Conservation (phyloP, 2,797 vertebrate species). For the Coccyzus lansbergi region DNA sequence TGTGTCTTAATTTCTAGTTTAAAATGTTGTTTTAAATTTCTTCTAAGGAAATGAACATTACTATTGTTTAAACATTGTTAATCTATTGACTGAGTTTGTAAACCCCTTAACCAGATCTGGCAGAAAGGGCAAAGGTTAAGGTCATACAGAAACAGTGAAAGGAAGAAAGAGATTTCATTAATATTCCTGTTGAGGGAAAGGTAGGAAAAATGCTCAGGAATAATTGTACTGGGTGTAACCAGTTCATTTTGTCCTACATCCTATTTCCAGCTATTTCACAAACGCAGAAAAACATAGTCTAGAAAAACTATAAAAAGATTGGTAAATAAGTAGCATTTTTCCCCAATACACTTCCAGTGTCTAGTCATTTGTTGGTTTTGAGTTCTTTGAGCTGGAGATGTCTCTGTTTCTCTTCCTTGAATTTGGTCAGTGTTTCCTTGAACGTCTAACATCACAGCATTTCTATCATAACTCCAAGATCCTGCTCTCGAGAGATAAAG, state of each 20-base stretch:
- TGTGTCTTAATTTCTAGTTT: neutral
- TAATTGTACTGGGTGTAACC: neutral
- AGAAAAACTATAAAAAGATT: neutral
- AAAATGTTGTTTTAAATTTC: neutral
- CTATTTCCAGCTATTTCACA: neutral
- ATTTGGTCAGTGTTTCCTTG: neutral
- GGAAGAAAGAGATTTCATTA: neutral
- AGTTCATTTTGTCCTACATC: neutral
- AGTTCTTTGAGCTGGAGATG: neutral
- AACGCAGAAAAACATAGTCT: no score
- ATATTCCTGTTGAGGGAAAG: neutral
- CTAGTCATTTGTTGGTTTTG: neutral
- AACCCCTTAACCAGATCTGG: neutral
- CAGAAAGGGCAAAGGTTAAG: neutral
- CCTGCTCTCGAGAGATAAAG: neutral
- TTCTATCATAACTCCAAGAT: neutral
- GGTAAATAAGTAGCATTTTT: neutral
- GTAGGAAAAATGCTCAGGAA: neutral
- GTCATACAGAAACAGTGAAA: neutral
- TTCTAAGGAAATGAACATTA: neutral
- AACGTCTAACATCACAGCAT: neutral
- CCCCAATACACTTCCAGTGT: neutral
- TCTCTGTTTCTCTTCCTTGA: neutral
- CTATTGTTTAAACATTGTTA: neutral
- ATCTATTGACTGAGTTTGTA: neutral